Evolutionary conservation across 2,113 vertebrate genomes (phyloP).

Genomic region (Astatoreochromis straeleni): DNA sequence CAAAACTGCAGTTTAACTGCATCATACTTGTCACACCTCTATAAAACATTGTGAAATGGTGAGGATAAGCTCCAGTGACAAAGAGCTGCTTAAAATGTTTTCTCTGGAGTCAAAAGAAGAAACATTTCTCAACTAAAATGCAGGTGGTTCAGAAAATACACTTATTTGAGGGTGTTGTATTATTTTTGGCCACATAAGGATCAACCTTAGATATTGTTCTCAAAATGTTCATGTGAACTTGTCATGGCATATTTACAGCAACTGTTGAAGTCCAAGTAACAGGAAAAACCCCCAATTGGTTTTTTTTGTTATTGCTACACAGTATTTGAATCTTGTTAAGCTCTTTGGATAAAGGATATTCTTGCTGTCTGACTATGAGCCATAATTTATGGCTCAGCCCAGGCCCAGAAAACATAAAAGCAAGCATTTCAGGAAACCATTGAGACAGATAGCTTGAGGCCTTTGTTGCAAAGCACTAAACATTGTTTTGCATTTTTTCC

Average conservation of each 20-base stretch:
- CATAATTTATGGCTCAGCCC: not conserved
- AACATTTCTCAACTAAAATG: not conserved
- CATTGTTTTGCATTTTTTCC: not conserved
- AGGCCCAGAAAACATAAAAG: conserved; percentile 1
- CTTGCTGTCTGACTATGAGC: not conserved
- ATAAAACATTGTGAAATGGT: not conserved
- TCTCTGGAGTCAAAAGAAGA: not conserved
- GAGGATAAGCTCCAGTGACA: not conserved
- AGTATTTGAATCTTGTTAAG: not conserved
- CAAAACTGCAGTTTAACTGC: not conserved
- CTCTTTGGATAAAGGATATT: not conserved
- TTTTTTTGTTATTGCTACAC: not conserved
- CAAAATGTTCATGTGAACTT: not conserved
- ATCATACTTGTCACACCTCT: not conserved
- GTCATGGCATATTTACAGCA: not conserved
- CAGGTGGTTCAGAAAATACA: not conserved
- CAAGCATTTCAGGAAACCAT: conserved; percentile 14
- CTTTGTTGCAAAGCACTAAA: conserved; percentile 3
- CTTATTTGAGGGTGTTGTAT: not conserved
- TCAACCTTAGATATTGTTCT: not conserved
- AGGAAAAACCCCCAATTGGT: rapidly evolving
- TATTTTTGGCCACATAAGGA: not conserved
- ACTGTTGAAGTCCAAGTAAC: not conserved
- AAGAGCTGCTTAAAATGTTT: not conserved
- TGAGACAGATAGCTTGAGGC: conserved; percentile 7